Evolutionary conservation across 2,797 vertebrate genomes (phyloP), one percentile per base, ranked within the genome.

Genomic region (Trichosurus vulpecula): DNA sequence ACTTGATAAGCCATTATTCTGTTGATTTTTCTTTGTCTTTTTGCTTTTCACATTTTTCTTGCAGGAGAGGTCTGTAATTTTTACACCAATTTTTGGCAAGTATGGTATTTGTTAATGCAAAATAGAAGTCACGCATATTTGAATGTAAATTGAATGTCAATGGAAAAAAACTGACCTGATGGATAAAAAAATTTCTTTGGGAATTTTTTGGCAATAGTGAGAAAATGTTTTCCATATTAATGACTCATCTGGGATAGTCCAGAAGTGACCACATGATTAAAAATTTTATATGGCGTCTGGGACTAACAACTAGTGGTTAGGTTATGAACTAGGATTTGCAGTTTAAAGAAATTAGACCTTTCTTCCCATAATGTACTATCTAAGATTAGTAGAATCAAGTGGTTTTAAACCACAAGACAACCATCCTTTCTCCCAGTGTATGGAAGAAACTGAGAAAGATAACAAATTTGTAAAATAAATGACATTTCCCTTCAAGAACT

Each of bases 201-300:
- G 55, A 96, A 90, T 66, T 90, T 94, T 66, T 66, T 66, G 92
- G 90, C 35, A 92, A 93, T 92, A 92, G 61, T 51, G 91, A 93
- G 10, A 92, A 47, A 12, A 9, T n/a, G 35, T 14, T 66, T 66
- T 66, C 4, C 35, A 14, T n/a, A 81, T 57, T 93, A 91, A 90
- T 93, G 92, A 11, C 25, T 54, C 11, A 52, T 58, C 31, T 47
- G n/a, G 55, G 29, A 89, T 55, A 66, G 29, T 53, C 94, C 31
- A 56, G n/a, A 91, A 90, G 30, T 2, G 92, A 91, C 51, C 27
- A 54, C 41, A 0, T 29, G 16, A 51, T 92, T 93, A 94, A 52
- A 35, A 58, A 41, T 16, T 74, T 95, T 92, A 92, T 54, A 14
- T 16, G 90, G 27, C 92, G 58, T 93, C 52, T 92, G 6, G 0